Conservation (phyloP, 1,140 invertebrate genomes). For the Zaprionus taronus region DNA sequence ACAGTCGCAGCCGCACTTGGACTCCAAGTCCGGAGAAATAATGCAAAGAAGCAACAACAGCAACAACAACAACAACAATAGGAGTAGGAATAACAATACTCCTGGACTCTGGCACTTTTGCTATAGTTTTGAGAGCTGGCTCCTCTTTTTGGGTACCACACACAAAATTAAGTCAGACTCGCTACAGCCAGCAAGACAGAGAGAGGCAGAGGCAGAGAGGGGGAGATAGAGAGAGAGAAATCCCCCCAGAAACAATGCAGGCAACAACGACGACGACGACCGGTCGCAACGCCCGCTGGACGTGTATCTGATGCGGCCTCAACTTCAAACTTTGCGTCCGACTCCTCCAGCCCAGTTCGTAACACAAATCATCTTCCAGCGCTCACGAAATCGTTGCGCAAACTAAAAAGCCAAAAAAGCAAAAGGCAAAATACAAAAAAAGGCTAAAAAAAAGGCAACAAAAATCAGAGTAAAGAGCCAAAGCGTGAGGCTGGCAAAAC, state of each 20-base stretch:
- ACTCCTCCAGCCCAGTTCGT: constrained; percentile 55
- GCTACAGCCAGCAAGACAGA: not conserved
- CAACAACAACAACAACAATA: constrained; percentile 19
- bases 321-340: constrained; percentile 37
- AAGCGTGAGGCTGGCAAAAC: constrained; percentile 79
- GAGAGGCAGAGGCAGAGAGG: not conserved
- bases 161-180: constrained; percentile 73
- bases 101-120: constrained; percentile 44
- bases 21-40: constrained; percentile 48
- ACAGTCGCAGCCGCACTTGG: constrained; percentile 25
- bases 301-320: constrained; percentile 77
- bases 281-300: constrained; percentile 75
- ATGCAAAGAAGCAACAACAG: constrained; percentile 69
- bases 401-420: constrained; percentile 64
- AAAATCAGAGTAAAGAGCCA: constrained; percentile 76
- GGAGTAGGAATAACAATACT: constrained; percentile 55
- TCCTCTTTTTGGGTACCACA: constrained; percentile 31
- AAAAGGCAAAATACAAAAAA: constrained; percentile 46
- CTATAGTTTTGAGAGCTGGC: constrained; percentile 53
- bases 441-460: constrained; percentile 31
- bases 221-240: constrained; percentile 4
- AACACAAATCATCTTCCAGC: constrained; percentile 83
- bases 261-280: constrained; percentile 58
- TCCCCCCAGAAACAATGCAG: constrained; percentile 52
- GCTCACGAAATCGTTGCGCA: constrained; percentile 83